phyloP scores from a whole-genome alignment of 2,797 vertebrate species.

The Labroides dimidiatus region DNA sequence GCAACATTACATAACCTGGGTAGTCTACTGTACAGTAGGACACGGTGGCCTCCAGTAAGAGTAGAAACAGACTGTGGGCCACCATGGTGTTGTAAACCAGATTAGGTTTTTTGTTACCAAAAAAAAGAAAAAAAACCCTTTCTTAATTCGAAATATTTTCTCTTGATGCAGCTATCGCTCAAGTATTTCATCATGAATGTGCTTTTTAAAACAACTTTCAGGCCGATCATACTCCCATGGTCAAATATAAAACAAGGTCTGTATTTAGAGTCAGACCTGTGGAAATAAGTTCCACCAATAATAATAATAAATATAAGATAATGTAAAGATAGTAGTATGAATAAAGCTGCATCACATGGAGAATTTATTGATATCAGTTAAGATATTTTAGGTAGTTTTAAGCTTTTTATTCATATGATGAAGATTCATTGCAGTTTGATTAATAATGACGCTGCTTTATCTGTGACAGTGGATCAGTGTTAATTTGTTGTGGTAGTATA shows the following conservation, averaged over 20 bases:
- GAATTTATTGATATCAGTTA: neutral
- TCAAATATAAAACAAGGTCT: too few species aligned
- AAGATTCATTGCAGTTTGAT: too few species aligned
- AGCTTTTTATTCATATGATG: too few species aligned
- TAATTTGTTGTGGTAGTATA: too few species aligned
- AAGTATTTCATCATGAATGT: neutral
- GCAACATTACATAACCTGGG: conserved; percentile 72
- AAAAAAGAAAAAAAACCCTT: neutral
- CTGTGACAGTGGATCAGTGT: too few species aligned
- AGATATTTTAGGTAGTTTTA: too few species aligned
- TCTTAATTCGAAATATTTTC: too few species aligned
- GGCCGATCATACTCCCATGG: too few species aligned
- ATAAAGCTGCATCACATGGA: neutral
- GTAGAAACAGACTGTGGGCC: conserved; percentile 42
- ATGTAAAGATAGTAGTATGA: neutral
- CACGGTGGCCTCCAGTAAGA: conserved; percentile 62
- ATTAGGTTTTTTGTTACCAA: neutral
- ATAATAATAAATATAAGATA: too few species aligned
- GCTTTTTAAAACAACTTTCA: neutral
- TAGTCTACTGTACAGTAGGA: conserved; percentile 48
- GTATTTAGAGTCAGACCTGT: too few species aligned
- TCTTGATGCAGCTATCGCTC: too few species aligned
- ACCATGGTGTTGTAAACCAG: conserved; percentile 13
- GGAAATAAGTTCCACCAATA: neutral
- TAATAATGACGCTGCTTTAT: too few species aligned